phyloP scores from a whole-genome alignment of 2,113 vertebrate genomes.

The Siniperca knerii region DNA sequence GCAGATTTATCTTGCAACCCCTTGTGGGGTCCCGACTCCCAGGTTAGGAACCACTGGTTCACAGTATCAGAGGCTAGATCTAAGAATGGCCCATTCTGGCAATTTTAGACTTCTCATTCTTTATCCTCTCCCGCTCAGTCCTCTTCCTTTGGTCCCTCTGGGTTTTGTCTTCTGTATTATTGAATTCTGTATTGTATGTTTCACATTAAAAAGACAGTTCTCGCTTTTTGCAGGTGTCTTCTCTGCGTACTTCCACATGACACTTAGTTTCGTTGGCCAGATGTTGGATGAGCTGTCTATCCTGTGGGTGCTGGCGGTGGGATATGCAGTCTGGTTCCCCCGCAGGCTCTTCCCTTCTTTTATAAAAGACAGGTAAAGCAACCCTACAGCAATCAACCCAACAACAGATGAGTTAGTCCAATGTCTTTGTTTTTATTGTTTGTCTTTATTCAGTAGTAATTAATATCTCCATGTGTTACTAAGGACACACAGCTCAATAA shows the following conservation, averaged over 20 bases:
- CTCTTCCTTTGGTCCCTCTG: background rate
- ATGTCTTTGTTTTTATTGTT: constrained; percentile 1
- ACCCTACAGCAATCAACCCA: background rate
- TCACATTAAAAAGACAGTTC: background rate
- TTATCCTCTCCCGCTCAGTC: background rate
- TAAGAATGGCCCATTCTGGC: background rate
- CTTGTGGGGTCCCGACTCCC: background rate
- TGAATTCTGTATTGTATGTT: background rate
- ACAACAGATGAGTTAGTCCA: background rate
- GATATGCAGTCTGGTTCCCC: constrained; percentile 92
- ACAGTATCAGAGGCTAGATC: background rate
- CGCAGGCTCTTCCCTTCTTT: constrained; percentile 87
- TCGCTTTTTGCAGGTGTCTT: constrained; percentile 85
- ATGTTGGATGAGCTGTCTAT: constrained; percentile 96
- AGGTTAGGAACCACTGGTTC: background rate
- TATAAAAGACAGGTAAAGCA: constrained; percentile 88
- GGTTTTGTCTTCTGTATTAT: background rate
- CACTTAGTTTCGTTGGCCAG: constrained; percentile 94
- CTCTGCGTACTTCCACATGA: constrained; percentile 96
- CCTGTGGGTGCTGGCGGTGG: constrained; percentile 89
- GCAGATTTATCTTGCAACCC: background rate
- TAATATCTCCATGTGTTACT: background rate
- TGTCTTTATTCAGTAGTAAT: background rate
- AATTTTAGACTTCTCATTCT: background rate
- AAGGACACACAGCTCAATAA: background rate